These are phyloP conservation scores for Drosophila mayri DNA, from an alignment of 1,140 invertebrate genomes.

Conservation along the genomic window DNA sequence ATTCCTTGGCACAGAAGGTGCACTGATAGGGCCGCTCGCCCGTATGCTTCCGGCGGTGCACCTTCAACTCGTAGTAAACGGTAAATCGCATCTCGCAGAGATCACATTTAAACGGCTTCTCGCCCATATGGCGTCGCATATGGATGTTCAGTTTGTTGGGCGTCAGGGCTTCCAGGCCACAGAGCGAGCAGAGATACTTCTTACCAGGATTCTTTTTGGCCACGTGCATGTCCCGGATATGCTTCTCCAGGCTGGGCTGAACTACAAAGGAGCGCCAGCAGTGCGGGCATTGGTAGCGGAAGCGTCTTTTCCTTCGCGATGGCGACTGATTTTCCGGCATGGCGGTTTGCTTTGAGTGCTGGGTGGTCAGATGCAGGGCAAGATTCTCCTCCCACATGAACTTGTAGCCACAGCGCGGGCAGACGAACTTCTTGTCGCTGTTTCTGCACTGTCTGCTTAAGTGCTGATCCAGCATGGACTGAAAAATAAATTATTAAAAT, in stretches of 20 bases:
- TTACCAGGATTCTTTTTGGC: constrained; percentile 67
- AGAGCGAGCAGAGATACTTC: constrained; percentile 86
- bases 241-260: constrained; percentile 68
- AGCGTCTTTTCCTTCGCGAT: constrained; percentile 54
- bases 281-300: constrained; percentile 68
- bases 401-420: constrained; percentile 61
- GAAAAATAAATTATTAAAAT: neutral
- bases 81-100: constrained; percentile 81
- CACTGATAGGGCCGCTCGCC: constrained; percentile 87
- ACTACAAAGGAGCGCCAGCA: constrained; percentile 72
- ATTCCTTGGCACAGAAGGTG: constrained; percentile 86
- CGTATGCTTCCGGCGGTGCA: constrained; percentile 87
- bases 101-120: constrained; percentile 82
- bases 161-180: constrained; percentile 86
- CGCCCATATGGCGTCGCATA: constrained; percentile 86
- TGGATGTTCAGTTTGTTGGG: constrained; percentile 87
- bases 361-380: constrained; percentile 46
- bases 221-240: constrained; percentile 70
- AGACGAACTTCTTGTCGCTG: constrained; percentile 59
- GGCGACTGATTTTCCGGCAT: constrained; percentile 22
- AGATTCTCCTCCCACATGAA: constrained; percentile 73
- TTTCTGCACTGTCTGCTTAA: constrained; percentile 56
- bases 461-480: constrained; percentile 55
- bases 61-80: constrained; percentile 73
- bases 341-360: constrained; percentile 48